Percentiles rank a stretch among this genome's conserved stretches.
These are phyloP conservation scores for Camponotus pennsylvanicus DNA, from an alignment of 1,140 invertebrate genomes.

Conservation along the genomic window DNA sequence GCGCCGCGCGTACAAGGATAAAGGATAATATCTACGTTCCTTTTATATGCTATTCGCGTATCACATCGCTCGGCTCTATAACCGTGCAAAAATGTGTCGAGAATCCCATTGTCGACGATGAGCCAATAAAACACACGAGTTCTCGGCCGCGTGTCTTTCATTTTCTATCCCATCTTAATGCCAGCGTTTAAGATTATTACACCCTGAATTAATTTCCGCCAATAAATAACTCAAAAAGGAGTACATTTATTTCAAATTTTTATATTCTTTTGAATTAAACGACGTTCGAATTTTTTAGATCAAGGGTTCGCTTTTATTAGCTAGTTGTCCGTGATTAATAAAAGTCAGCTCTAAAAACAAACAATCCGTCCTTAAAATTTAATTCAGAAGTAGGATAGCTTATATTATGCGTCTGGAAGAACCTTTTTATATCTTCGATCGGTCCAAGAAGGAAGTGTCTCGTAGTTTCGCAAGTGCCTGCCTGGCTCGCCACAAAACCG, in stretches of 20 bases:
- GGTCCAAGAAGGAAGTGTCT: constrained; percentile 38
- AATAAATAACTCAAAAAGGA: not conserved
- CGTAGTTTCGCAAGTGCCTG: constrained; percentile 46
- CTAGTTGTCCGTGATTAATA: not conserved
- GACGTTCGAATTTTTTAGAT: not conserved
- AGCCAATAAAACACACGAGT: constrained; percentile 45
- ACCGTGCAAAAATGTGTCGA: constrained; percentile 55
- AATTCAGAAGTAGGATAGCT: not conserved
- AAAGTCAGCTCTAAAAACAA: constrained; percentile 3
- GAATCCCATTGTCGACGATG: constrained; percentile 36
- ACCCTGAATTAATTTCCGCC: constrained; percentile 1
- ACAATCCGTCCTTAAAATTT: constrained; percentile 48
- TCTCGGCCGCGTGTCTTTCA: not conserved
- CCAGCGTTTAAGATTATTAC: not conserved
- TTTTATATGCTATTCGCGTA: constrained; percentile 53
- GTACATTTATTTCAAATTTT: not conserved
- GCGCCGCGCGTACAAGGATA: not conserved
- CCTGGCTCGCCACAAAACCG: constrained; percentile 37
- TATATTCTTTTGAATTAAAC: not conserved
- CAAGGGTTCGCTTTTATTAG: not conserved
- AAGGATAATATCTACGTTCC: constrained; percentile 63
- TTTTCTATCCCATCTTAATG: not conserved
- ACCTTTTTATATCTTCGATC: constrained; percentile 17
- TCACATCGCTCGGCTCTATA: constrained; percentile 19
- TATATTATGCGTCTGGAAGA: not conserved